Evolutionary conservation across 1,140 invertebrate species (phyloP), one percentile per base, ranked within the genome.

Genomic region (Drosophila obscura): DNA sequence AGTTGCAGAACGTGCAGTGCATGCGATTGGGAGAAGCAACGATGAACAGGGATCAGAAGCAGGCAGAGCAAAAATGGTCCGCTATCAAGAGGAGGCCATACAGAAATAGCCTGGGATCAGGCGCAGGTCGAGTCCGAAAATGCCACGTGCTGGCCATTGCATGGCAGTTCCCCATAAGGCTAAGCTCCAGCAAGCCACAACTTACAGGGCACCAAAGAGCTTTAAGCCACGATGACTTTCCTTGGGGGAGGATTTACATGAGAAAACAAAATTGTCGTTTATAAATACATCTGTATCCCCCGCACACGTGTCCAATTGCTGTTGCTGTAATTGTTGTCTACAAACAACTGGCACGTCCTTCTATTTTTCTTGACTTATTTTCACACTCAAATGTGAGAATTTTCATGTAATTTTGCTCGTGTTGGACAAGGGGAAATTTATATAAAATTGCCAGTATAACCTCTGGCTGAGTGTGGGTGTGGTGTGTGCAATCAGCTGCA

Each of bases 301-400:
- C 35, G 4, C 35, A 39, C 35, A 64, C 44, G 26, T 61, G 50
- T 73, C 7, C 16, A 24, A 4, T 53, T 31, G 39, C 5, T 43
- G 6, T 28, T 57, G 9, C 28, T 28, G 52, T 74, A 74, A 74
- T 75, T 75, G 72, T 49, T 75, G 71, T 75, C 74, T 59, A 66
- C 69, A 39, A 69, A 53, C 63, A 28, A 56, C 44, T 44, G 48
- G 62, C 71, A 65, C 68, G 79, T 76, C 62, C 52, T 58, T 35
- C 58, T 43, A 58, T 81, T 78, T 58, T 68, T 48, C 77, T 82
- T 87, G 82, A 85, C 82, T 85, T 87, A 85, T 85, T 87, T 87
- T 48, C 66, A 65, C 58, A 80, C 48, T 69, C 65, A 66, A 63
- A 63, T 68, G 74, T 78, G 59, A 73, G 69, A 75, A 80, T 72